Conservation (phyloP, 2,888 invertebrate species). For the Cephus runcator region DNA sequence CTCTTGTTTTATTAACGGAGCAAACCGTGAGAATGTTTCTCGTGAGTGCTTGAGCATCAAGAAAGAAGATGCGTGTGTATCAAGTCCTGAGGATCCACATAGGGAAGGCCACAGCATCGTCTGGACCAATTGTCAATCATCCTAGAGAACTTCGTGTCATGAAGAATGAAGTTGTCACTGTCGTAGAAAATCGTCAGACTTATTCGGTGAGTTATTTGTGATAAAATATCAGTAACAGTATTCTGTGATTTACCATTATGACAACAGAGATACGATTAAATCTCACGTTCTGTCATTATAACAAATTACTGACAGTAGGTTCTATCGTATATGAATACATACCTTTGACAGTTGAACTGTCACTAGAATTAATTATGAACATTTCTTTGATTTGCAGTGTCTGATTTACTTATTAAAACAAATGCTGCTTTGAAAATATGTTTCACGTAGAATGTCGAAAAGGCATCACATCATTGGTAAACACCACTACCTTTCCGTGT, state of each 20-base stretch:
- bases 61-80: constrained; percentile 30
- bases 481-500: background rate
- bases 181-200: constrained; percentile 18
- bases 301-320: background rate
- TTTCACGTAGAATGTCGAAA: background rate
- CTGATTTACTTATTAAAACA: background rate
- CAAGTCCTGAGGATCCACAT: constrained; percentile 7
- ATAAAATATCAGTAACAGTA: constrained; percentile 15
- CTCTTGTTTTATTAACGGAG: background rate
- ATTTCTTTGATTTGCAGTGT: background rate
- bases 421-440: background rate
- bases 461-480: background rate
- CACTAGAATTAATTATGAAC: background rate
- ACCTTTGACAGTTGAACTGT: background rate
- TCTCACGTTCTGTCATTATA: background rate
- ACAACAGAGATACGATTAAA: background rate
- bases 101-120: background rate
- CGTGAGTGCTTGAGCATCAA: constrained; percentile 39
- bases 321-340: background rate
- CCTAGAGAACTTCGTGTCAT: background rate
- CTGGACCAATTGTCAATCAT: background rate
- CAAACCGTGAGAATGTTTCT: constrained; percentile 1
- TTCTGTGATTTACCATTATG: constrained; percentile 4
- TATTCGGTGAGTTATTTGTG: constrained; percentile 23
- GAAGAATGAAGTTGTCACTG: constrained; percentile 1